Evolutionary conservation across 2,797 vertebrate genomes (phyloP), one percentile per base, ranked within the genome.

Genomic region (Cephalopachus bancanus): DNA sequence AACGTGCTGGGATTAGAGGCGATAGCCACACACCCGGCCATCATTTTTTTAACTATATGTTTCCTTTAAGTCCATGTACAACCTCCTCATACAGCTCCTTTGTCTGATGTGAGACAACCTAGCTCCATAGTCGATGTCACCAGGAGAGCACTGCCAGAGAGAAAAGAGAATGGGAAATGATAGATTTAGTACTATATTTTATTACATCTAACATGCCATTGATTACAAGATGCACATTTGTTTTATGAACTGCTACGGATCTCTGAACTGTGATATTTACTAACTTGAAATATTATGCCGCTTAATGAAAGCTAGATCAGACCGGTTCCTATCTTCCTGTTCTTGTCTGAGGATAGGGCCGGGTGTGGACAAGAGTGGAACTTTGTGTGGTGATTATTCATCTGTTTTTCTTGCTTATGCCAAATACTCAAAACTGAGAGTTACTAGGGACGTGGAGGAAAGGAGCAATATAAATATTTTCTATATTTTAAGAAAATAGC

Each of bases 191-290:
- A 9, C 30, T 74, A 30, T 7, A 28, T 57, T 51, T 87, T 79
- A 74, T 15, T 81, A 57, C 65, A 5, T 86, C 24, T 78, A 83
- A 74, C 1, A 7, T 74, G 49, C 30, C 26, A 49, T 28, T 20
- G n/a, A 64, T 88, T 83, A 87, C 16, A 76, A 94, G 57, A 65
- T 59, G 16, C 3, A 51, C 22, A 17, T 93, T 93, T 93, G n/a
- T 76, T 93, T 84, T 80, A 76, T 80, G 60, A 12, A 81, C 19
- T 37, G 2, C 20, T 78, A 3, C 72, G 72, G 55, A 65, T 62
- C 53, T 11, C 65, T 92, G 55, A 93, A 30, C 80, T 55, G 65
- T 33, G 20, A 17, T 33, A 78, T 44, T 90, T 84, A 51, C 51
- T 88, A 69, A 49, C 95, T n/a, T 87, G 71, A 92, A 44, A 74